Percentiles rank a stretch among this genome's conserved stretches.
Evolutionary conservation across 2,113 vertebrate species (phyloP).

Genomic region (Orthonyx spaldingii): DNA sequence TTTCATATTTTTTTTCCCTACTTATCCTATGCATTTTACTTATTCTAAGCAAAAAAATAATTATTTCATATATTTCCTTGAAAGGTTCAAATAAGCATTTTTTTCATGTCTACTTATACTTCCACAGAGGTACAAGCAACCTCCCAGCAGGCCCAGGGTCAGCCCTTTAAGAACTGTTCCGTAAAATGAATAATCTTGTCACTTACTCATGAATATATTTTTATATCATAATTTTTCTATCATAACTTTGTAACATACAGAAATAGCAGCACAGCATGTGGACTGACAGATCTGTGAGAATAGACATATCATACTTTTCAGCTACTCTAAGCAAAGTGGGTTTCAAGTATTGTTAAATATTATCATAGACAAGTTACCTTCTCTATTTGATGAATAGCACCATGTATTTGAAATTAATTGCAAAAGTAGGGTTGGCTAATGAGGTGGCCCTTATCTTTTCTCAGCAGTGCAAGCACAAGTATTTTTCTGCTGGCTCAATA

Average conservation of each 20-base stretch:
- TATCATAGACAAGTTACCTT: conserved; percentile 73
- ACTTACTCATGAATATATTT: neutral
- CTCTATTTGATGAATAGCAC: conserved; percentile 74
- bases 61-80: neutral
- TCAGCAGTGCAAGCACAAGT: conserved; percentile 68
- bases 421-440: conserved; percentile 75
- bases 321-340: conserved; percentile 41
- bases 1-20: neutral
- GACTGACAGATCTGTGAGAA: conserved; percentile 13
- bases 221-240: neutral
- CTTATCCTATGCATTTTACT: neutral
- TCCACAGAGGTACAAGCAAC: conserved; percentile 2
- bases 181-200: neutral
- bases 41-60: conserved; percentile 7
- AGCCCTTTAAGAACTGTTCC: conserved; percentile 10
- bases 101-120: neutral
- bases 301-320: conserved; percentile 42
- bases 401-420: conserved; percentile 78
- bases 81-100: neutral
- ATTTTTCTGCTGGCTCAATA: conserved; percentile 73
- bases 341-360: conserved; percentile 68
- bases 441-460: conserved; percentile 75
- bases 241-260: neutral
- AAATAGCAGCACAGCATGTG: neutral
- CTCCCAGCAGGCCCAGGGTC: neutral